Evolutionary conservation across 1,140 invertebrate genomes (phyloP).

Genomic region (Drosophila kanapiae): DNA sequence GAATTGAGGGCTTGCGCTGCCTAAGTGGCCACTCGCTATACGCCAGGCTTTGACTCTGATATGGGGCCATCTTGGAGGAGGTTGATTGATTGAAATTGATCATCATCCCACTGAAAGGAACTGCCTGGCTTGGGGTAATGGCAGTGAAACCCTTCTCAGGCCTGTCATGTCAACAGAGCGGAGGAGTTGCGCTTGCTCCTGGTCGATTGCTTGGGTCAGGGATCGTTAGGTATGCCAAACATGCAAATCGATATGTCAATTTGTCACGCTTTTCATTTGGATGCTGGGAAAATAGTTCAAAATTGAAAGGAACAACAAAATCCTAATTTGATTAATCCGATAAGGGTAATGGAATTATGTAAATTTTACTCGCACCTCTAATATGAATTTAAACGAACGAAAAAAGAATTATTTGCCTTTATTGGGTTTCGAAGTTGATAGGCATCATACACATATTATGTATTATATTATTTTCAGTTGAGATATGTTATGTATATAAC

Average conservation of each 20-base stretch:
- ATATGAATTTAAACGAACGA: not conserved
- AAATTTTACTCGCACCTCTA: not conserved
- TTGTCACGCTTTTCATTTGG: slow-evolving; percentile 57
- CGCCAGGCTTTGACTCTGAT: slow-evolving; percentile 46
- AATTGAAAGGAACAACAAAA: slow-evolving; percentile 47
- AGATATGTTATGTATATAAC: too few relatives aligned
- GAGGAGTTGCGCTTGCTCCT: slow-evolving; percentile 17
- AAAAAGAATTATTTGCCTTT: not conserved
- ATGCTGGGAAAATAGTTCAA: slow-evolving; percentile 29
- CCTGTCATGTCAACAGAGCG: slow-evolving; percentile 32
- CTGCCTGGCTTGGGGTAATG: slow-evolving; percentile 3
- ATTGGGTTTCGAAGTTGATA: not conserved
- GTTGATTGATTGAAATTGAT: slow-evolving; percentile 83
- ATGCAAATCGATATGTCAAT: slow-evolving; percentile 75
- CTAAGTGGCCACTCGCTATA: slow-evolving; percentile 58
- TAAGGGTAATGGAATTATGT: slow-evolving; percentile 9
- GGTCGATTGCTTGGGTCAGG: slow-evolving; percentile 37
- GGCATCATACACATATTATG: too few relatives aligned
- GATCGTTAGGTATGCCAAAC: slow-evolving; percentile 40
- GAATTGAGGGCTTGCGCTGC: slow-evolving; percentile 49
- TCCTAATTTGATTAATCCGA: not conserved
- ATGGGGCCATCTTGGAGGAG: slow-evolving; percentile 30
- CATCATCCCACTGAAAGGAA: slow-evolving; percentile 39
- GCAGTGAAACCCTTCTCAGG: slow-evolving; percentile 50
- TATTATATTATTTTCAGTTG: too few relatives aligned